These are phyloP conservation scores for Hippopotamyrus pictus DNA, from an alignment of 2,797 vertebrate genomes.

Conservation along the genomic window DNA sequence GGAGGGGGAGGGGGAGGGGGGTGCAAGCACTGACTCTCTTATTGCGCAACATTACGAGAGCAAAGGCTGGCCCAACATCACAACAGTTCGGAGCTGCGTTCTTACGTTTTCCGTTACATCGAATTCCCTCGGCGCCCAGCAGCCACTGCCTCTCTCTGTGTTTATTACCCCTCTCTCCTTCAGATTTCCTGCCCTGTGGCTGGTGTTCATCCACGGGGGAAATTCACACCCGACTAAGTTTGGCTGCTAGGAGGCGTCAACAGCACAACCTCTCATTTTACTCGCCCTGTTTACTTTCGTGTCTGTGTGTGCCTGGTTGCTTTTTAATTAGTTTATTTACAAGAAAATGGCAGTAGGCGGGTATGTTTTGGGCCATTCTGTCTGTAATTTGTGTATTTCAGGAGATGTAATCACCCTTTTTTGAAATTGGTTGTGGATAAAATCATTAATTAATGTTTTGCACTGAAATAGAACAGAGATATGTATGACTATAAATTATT, in stretches of 20 bases:
- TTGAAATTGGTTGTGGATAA: neutral
- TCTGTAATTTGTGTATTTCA: neutral
- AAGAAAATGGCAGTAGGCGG: neutral
- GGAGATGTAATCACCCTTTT: neutral
- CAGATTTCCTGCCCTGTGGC: neutral
- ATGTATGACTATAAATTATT: neutral
- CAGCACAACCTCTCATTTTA: neutral
- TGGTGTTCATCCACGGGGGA: neutral
- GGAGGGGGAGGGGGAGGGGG: neutral
- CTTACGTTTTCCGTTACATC: neutral
- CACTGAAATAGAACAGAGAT: neutral
- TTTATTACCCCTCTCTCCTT: neutral
- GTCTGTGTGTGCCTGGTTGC: neutral
- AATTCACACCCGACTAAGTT: neutral
- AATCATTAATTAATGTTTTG: neutral
- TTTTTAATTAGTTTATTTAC: slow-evolving; percentile 2
- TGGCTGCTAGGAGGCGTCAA: neutral
- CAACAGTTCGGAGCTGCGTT: neutral
- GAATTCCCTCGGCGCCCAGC: neutral
- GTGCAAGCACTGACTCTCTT: neutral
- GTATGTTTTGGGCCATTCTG: neutral
- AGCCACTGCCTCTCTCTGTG: neutral
- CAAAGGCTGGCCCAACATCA: neutral
- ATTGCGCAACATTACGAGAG: too few relatives aligned
- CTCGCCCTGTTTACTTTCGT: neutral